Base-by-base conservation (phyloP, 2,113 vertebrate species). In the Nannobrachium achirus region DNA sequence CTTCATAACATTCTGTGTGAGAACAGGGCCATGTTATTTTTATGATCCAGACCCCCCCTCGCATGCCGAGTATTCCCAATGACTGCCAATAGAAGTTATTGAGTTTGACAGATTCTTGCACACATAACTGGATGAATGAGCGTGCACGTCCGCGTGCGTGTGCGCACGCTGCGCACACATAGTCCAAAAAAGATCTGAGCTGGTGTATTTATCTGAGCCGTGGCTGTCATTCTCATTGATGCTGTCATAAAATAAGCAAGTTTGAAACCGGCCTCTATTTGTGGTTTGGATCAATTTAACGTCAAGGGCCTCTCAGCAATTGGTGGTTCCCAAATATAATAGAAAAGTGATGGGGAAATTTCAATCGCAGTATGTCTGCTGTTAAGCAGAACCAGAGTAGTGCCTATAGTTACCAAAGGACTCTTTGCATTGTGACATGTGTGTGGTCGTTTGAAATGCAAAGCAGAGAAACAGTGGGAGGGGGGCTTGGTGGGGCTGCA, bases 1-100 rank as follows among this genome's bases (percentile, higher is more conserved):
- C 95, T 87, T 93, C 93, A 63, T 97, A 99, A 88, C 97, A 99
- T 60, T 97, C 97, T 99, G 86, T 74, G 83, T 67, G 79, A 84
- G 56, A 83, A 59, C 59, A 63, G 2, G 11, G 69, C 20, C 10
- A 13, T 45, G 58, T 78, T 73, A 77, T 68, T 83, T n/a, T 67
- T 44, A 51, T 33, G 10, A 45, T 33, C 25, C 10, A 18, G 18
- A 72, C n/a, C 8, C 55, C n/a, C 16, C 41, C 49, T 68, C 1
- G 42, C 40, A 14, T n/a, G n/a, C n/a, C n/a, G 52, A 78, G 53
- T 7, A 55, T 18, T 68, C 25, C 38, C 39, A 25, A 3, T 33
- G 14, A 51, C 14, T 33, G 25, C 56, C 38, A 18, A 40, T 33
- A 18, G 16, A 19, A 61, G 13, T 40, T 18, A 58, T 49, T 19